Conservation (phyloP, 2,888 invertebrate species). For the Liodrosophila aerea region DNA sequence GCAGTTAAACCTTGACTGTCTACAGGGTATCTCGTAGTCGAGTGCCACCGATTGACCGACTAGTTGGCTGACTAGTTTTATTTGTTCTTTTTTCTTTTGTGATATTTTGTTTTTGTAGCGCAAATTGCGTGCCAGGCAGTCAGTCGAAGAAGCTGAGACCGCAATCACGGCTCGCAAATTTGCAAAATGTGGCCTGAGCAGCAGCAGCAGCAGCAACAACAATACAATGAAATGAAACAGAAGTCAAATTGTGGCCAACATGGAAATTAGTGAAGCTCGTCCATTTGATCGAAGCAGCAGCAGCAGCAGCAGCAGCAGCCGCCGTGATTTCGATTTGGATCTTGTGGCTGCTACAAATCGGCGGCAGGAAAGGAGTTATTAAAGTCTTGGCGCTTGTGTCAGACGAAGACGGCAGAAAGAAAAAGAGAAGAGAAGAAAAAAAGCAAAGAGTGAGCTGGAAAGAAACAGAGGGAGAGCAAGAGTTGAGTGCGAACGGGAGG, state of each 20-base stretch:
- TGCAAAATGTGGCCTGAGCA: slow-evolving; percentile 52
- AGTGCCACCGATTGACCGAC: not conserved
- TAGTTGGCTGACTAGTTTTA: not conserved
- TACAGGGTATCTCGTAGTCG: no score
- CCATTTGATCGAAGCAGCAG: slow-evolving; percentile 52
- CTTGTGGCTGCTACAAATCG: slow-evolving; percentile 46
- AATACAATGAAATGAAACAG: slow-evolving; percentile 51
- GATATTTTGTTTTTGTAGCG: slow-evolving; percentile 1
- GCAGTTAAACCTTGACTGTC: no score
- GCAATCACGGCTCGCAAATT: slow-evolving; percentile 70
- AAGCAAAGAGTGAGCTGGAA: not conserved
- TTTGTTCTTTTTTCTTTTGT: slow-evolving; percentile 23
- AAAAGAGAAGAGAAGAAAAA: not conserved
- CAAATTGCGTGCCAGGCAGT: slow-evolving; percentile 66
- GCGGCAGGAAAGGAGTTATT: slow-evolving; percentile 78
- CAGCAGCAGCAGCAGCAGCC: slow-evolving; percentile 20
- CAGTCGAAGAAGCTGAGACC: slow-evolving; percentile 28
- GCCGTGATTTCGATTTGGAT: slow-evolving; percentile 47
- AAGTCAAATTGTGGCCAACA: slow-evolving; percentile 78
- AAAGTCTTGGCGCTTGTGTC: slow-evolving; percentile 55
- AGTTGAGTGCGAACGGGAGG: slow-evolving; percentile 15
- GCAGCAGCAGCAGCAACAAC: slow-evolving; percentile 18
- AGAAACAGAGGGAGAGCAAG: slow-evolving; percentile 30
- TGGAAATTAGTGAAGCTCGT: slow-evolving; percentile 73
- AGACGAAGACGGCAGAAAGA: slow-evolving; percentile 27